Conservation (phyloP, 2,113 vertebrate genomes). For the Zapornia atra region DNA sequence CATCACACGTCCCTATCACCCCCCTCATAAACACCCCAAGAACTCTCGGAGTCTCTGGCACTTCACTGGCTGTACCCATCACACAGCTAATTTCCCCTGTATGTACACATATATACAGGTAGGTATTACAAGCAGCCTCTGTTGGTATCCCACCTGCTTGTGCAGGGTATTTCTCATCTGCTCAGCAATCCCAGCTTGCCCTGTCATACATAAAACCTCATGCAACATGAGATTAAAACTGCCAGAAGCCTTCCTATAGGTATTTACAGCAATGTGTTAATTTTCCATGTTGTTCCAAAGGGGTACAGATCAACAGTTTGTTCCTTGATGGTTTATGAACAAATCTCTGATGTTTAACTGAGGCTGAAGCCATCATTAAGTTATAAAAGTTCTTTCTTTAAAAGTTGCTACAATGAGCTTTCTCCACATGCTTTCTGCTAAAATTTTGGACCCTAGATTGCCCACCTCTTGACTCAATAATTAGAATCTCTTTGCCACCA, state of each 20-base stretch:
- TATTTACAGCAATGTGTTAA: neutral
- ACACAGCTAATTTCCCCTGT: neutral
- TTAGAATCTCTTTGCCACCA: neutral
- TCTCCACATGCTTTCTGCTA: neutral
- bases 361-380: neutral
- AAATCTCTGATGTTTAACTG: neutral
- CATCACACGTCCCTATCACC: neutral
- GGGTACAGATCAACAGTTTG: accelerated
- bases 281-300: neutral
- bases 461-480: neutral
- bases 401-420: neutral
- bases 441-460: neutral
- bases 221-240: neutral
- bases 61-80: neutral
- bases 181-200: neutral
- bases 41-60: neutral
- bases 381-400: neutral
- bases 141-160: neutral
- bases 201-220: neutral
- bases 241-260: neutral
- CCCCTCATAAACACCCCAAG: neutral
- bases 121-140: neutral
- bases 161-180: neutral
- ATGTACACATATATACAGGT: neutral
- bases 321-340: neutral